A percentile compares a stretch with the other conserved stretches of the same genome.
phyloP scores from a whole-genome alignment of 2,113 vertebrate genomes.

The Microtus oregoni region DNA sequence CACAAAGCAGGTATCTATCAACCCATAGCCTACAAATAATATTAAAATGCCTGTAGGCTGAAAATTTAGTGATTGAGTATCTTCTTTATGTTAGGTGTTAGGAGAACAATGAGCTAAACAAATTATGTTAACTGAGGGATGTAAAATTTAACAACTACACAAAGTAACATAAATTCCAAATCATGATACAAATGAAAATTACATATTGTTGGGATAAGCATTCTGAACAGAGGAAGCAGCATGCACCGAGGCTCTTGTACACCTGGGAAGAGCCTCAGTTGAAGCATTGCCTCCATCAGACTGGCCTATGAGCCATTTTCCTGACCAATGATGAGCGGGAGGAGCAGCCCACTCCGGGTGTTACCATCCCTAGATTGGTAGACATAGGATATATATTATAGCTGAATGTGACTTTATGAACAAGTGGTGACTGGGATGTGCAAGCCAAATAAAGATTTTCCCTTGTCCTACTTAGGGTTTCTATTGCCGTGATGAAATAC shows the following conservation, averaged over 20 bases:
- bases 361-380: background rate
- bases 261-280: background rate
- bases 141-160: background rate
- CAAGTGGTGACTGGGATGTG: background rate
- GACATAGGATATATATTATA: background rate
- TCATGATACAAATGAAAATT: background rate
- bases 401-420: background rate
- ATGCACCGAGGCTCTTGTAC: background rate
- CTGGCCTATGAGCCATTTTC: background rate
- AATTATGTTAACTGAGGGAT: background rate
- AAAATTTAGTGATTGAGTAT: background rate
- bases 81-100: slow-evolving; percentile 10
- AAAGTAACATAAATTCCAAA: background rate
- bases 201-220: background rate
- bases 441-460: background rate
- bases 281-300: background rate
- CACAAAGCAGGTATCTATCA: background rate
- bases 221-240: background rate
- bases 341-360: background rate
- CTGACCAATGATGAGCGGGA: background rate
- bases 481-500: background rate
- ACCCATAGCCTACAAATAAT: background rate
- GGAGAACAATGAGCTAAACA: background rate
- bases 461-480: background rate
- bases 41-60: background rate